Conservation (phyloP, 2,797 vertebrate species). For the Acanthurus tractus region DNA sequence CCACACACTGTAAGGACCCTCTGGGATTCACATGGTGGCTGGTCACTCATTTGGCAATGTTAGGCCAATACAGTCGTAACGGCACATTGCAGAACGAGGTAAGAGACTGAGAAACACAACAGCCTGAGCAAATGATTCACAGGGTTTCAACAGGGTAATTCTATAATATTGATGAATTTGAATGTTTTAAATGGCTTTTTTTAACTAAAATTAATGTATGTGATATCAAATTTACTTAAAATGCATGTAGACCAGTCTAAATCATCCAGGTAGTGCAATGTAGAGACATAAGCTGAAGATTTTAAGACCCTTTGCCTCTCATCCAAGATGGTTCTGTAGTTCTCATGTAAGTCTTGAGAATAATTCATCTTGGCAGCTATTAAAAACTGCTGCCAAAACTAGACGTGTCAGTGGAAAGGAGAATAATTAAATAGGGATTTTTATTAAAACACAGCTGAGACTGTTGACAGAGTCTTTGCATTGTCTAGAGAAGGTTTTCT, state of each 20-base stretch:
- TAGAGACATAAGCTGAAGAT: neutral
- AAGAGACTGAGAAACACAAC: conserved; percentile 32
- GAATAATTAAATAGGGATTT: neutral
- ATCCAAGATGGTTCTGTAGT: neutral
- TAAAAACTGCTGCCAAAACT: neutral
- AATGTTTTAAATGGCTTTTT: neutral
- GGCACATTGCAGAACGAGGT: conserved; percentile 89
- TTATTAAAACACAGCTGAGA: neutral
- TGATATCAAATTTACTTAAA: neutral
- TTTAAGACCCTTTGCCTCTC: conserved; percentile 7
- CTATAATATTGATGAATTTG: neutral
- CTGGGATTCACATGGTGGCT: conserved; percentile 97
- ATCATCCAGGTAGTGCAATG: neutral
- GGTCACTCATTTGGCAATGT: conserved; percentile 89
- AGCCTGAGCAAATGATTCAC: neutral
- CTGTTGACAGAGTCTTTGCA: neutral
- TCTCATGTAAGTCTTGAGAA: conserved; percentile 14
- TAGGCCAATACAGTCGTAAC: conserved; percentile 89
- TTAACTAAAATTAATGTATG: neutral
- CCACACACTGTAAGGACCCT: conserved; percentile 88
- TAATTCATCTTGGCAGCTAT: conserved; percentile 11
- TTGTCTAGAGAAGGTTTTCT: conserved; percentile 7
- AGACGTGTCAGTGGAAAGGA: neutral
- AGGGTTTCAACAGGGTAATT: neutral
- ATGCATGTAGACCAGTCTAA: neutral